Conservation (phyloP, 2,797 vertebrate genomes). For the Pipistrellus kuhlii region DNA sequence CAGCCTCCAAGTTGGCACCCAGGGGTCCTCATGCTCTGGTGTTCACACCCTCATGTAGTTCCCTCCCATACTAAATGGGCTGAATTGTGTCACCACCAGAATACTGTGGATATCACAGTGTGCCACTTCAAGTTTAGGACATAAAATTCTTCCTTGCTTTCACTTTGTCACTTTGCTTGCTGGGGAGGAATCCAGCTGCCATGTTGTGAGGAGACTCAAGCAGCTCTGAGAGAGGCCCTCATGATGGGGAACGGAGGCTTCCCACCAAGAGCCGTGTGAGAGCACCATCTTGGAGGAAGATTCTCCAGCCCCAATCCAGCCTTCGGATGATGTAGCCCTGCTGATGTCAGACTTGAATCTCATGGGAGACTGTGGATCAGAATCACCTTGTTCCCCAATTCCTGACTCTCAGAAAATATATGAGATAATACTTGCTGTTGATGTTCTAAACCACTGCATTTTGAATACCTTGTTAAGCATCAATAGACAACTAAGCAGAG, state of each 20-base stretch:
- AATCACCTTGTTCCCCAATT: not conserved
- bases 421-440: not conserved
- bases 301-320: not conserved
- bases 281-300: not conserved
- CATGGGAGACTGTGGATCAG: not conserved
- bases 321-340: not conserved
- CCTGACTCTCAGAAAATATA: not conserved
- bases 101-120: fast-evolving
- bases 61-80: not conserved
- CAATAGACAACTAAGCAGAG: not conserved
- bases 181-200: not conserved
- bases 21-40: fast-evolving
- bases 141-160: not conserved
- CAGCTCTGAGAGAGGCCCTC: not conserved
- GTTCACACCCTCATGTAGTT: fast-evolving
- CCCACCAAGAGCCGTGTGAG: not conserved
- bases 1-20: not conserved
- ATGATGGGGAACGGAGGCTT: not conserved
- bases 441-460: not conserved
- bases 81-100: not conserved
- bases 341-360: not conserved
- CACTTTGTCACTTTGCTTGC: not conserved
- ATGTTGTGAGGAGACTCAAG: fast-evolving
- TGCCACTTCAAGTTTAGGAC: not conserved
- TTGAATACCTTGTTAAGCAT: not conserved